These are phyloP conservation scores for Eupithecia pulchellata DNA, from an alignment of 2,888 invertebrate genomes.

Conservation along the genomic window DNA sequence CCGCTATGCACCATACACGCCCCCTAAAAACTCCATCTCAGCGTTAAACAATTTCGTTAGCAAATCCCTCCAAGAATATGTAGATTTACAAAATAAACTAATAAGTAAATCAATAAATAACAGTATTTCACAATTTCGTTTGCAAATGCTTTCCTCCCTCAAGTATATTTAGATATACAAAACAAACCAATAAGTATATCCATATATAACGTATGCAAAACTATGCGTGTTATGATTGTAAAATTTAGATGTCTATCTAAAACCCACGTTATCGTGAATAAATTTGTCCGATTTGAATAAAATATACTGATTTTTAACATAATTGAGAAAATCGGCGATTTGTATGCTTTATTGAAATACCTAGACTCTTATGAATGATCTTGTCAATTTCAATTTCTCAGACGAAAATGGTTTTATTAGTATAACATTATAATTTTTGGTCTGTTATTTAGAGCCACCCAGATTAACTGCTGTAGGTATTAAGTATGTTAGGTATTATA, in stretches of 20 bases:
- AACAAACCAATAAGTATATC: neutral
- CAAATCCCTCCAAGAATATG: no score
- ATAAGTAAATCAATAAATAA: neutral
- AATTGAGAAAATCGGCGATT: conserved; percentile 23
- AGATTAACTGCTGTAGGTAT: neutral
- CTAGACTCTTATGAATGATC: neutral
- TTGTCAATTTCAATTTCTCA: neutral
- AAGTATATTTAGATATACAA: neutral
- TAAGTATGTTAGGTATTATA: no score
- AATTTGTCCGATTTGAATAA: conserved; percentile 13
- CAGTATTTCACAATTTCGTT: neutral
- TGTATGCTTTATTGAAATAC: conserved; percentile 12
- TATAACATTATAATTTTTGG: neutral
- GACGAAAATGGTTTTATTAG: conserved; percentile 1
- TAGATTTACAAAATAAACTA: no score
- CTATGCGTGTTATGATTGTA: conserved; percentile 1
- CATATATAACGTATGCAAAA: neutral
- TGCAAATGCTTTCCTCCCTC: neutral
- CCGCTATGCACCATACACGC: neutral
- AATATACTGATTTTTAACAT: conserved; percentile 16
- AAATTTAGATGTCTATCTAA: neutral
- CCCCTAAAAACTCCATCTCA: neutral
- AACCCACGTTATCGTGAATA: conserved; percentile 16
- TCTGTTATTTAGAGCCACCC: neutral
- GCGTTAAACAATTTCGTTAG: neutral